Conservation (phyloP, 2,888 invertebrate species). For the Ephialtes manifestator region DNA sequence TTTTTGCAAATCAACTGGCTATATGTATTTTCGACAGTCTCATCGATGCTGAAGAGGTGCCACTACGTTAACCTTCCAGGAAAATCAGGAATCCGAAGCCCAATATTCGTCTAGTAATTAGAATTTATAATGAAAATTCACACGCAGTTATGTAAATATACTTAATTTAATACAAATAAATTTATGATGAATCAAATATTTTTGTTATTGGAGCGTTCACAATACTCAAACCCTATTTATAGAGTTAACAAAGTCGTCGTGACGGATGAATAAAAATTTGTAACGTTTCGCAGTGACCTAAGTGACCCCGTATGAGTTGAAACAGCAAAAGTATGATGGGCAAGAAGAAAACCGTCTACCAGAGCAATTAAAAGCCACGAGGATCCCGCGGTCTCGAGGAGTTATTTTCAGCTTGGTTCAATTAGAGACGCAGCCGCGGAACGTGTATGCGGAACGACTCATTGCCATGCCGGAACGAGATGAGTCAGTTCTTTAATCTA, state of each 20-base stretch:
- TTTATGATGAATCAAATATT: background rate
- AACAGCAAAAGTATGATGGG: constrained; percentile 9
- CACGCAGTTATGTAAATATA: background rate
- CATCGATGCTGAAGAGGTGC: no score
- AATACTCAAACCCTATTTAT: constrained; percentile 5
- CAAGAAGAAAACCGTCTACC: constrained; percentile 76
- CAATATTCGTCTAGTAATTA: background rate
- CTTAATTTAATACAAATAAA: background rate
- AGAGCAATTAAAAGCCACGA: constrained; percentile 82
- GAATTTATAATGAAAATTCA: background rate
- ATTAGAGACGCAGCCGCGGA: constrained; percentile 79
- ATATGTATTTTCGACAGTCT: no score
- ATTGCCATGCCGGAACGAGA: constrained; percentile 81
- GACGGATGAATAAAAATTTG: constrained; percentile 12
- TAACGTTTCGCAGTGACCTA: constrained; percentile 3
- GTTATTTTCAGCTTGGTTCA: constrained; percentile 83
- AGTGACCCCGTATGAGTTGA: constrained; percentile 24
- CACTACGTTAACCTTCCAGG: no score
- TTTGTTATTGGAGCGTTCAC: background rate
- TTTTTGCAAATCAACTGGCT: no score
- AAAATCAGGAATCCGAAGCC: no score
- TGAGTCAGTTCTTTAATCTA: constrained; percentile 80
- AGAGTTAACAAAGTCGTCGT: background rate
- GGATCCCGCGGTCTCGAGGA: constrained; percentile 74
- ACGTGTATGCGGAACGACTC: constrained; percentile 79